These are phyloP conservation scores for Aphidius colemani DNA, from an alignment of 2,888 invertebrate genomes.

Conservation along the genomic window DNA sequence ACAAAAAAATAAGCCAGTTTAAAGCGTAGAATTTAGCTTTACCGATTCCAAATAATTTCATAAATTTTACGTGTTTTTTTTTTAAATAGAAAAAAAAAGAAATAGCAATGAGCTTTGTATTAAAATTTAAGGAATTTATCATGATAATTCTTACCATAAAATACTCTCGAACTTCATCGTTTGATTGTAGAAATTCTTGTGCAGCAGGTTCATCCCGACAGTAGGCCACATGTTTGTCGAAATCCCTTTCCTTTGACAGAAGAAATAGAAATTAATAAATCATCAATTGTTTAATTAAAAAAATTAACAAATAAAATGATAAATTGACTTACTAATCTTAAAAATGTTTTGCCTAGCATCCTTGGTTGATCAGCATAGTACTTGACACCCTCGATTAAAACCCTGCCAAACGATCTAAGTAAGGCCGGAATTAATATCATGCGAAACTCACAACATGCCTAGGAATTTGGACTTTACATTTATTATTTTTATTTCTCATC, in stretches of 20 bases:
- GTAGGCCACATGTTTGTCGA: conserved; percentile 91
- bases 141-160: conserved; percentile 72
- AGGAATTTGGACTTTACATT: conserved; percentile 7
- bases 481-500: not conserved
- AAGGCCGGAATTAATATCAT: conserved; percentile 58
- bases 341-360: conserved; percentile 85
- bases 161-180: conserved; percentile 73
- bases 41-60: conserved; percentile 13
- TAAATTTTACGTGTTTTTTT: not conserved
- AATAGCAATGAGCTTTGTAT: not conserved
- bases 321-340: conserved; percentile 70
- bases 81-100: not conserved
- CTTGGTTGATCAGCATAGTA: conserved; percentile 89
- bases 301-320: not conserved
- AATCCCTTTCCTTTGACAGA: conserved; percentile 76
- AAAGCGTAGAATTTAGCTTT: conserved; percentile 21
- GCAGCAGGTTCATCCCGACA: conserved; percentile 85
- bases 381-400: conserved; percentile 89
- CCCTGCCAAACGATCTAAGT: conserved; percentile 68
- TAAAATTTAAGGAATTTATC: not conserved
- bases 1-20: too few species aligned
- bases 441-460: conserved; percentile 48
- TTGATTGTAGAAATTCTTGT: conserved; percentile 76
- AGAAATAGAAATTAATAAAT: conserved; percentile 11
- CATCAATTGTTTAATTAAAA: not conserved